Percentiles rank a stretch among this genome's conserved stretches.
These are phyloP conservation scores for Anguilla anguilla DNA, from an alignment of 2,797 vertebrate genomes.

Conservation along the genomic window DNA sequence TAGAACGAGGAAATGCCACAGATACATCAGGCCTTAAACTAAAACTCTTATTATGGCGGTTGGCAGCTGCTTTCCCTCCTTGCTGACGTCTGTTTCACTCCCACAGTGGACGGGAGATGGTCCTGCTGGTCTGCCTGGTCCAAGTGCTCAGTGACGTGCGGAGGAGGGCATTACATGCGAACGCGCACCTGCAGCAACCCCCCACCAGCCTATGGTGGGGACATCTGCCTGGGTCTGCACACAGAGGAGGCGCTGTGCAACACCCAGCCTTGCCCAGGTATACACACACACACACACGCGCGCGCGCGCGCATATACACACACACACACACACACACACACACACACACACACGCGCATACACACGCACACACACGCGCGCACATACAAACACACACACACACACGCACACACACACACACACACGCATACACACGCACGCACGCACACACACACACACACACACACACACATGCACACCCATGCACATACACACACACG, in stretches of 20 bases:
- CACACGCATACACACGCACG: background rate
- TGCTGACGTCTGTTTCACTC: constrained; percentile 31
- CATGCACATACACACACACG: background rate
- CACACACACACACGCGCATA: constrained; percentile 26
- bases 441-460: constrained; percentile 1
- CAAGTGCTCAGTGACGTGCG: constrained; percentile 94
- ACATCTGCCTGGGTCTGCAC: constrained; percentile 96
- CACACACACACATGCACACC: background rate
- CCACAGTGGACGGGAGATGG: constrained; percentile 92
- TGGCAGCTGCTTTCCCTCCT: background rate
- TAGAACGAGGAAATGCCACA: background rate
- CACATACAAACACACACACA: background rate
- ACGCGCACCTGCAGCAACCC: constrained; percentile 93
- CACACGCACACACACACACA: background rate
- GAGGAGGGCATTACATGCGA: constrained; percentile 94
- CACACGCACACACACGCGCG: constrained; percentile 1
- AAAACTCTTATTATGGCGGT: background rate
- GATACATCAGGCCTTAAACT: background rate
- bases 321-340: background rate
- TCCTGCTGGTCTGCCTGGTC: constrained; percentile 98
- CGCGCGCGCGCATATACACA: too few species aligned
- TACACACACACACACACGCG: constrained; percentile 9
- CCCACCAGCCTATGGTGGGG: constrained; percentile 88
- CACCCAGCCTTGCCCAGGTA: constrained; percentile 92
- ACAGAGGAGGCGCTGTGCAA: constrained; percentile 95